Percentiles rank a stretch among this genome's conserved stretches.
These are phyloP conservation scores for Dryobotodes eremita DNA, from an alignment of 2,888 invertebrate species.

Conservation along the genomic window DNA sequence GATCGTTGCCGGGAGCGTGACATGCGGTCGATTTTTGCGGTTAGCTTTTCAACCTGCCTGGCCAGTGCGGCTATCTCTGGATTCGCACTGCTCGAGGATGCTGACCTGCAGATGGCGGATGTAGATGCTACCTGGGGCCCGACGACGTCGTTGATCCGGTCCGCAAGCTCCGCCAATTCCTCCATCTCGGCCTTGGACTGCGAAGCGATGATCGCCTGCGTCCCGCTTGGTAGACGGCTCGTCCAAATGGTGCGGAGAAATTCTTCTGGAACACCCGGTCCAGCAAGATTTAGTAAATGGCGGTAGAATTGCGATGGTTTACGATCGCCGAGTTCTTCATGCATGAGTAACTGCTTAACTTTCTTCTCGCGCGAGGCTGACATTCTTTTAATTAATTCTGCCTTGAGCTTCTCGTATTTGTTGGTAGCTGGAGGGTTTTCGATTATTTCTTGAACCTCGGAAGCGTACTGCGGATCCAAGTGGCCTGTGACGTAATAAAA, in stretches of 20 bases:
- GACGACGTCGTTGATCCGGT: not conserved
- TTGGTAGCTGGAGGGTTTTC: not conserved
- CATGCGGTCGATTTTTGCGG: too few relatives aligned
- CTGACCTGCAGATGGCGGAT: not conserved
- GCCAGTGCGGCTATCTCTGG: not conserved
- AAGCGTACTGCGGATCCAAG: not conserved
- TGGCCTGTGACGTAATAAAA: not conserved
- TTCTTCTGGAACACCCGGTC: not conserved
- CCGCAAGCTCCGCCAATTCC: not conserved
- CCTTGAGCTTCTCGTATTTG: not conserved
- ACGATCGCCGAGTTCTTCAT: constrained; percentile 1
- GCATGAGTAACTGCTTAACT: not conserved
- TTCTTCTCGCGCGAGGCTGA: not conserved
- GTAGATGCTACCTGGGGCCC: not conserved
- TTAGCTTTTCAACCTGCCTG: not conserved
- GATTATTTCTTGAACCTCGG: not conserved
- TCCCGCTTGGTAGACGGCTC: not conserved
- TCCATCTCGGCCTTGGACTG: not conserved
- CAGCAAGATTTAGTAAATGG: not conserved
- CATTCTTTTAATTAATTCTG: not conserved
- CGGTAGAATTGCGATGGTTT: constrained; percentile 2
- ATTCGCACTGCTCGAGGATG: not conserved
- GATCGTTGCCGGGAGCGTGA: not conserved
- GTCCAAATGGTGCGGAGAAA: not conserved
- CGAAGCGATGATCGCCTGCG: constrained; percentile 7